Conservation (phyloP, 2,797 vertebrate genomes). For the Harpagifer antarcticus region DNA sequence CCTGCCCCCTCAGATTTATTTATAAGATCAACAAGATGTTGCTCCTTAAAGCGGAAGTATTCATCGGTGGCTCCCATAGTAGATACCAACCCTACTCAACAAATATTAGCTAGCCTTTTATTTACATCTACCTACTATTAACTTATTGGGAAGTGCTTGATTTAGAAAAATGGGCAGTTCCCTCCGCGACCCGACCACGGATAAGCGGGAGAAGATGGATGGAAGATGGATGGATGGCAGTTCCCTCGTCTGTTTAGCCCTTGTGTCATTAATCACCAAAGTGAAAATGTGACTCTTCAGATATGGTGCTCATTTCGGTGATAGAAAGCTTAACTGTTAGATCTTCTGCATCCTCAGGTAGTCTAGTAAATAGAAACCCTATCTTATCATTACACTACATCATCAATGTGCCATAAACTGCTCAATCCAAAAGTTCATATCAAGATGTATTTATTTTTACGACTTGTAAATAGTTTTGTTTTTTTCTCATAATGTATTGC, state of each 20-base stretch:
- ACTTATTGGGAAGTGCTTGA: constrained; percentile 85
- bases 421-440: constrained; percentile 79
- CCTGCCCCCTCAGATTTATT: constrained; percentile 52
- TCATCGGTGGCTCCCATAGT: constrained; percentile 30
- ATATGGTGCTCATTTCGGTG: constrained; percentile 45
- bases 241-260: constrained; percentile 43
- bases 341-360: constrained; percentile 62
- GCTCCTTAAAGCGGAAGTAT: constrained; percentile 30
- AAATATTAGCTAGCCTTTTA: constrained; percentile 48
- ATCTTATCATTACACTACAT: constrained; percentile 28
- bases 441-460: constrained; percentile 97
- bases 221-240: no score
- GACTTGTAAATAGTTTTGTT: constrained; percentile 88
- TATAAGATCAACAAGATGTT: constrained; percentile 49
- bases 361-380: constrained; percentile 28
- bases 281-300: constrained; percentile 43
- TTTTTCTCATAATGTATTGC: constrained; percentile 73
- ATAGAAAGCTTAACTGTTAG: constrained; percentile 43
- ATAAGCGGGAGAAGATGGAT: no score
- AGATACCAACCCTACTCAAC: constrained; percentile 19
- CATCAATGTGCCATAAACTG: constrained; percentile 58
- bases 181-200: no score
- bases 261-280: constrained; percentile 37
- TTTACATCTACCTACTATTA: constrained; percentile 82
- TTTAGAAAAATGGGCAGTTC: constrained; percentile 52